Percentiles rank a stretch among this genome's conserved stretches.
Conservation (phyloP, 2,113 vertebrate genomes). For the Tetraodon nigroviridis region DNA sequence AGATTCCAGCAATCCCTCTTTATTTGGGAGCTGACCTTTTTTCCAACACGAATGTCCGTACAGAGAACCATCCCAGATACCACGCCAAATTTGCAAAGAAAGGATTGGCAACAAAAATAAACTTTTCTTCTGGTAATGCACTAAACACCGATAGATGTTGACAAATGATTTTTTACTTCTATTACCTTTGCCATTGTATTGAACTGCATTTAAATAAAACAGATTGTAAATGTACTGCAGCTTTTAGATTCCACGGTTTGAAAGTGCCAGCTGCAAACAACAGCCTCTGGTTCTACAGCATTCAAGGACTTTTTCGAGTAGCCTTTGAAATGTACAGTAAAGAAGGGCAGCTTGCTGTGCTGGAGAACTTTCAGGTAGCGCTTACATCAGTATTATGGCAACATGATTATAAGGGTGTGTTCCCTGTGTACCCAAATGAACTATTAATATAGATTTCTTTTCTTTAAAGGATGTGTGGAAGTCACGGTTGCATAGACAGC, state of each 20-base stretch:
- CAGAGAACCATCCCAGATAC: conserved; percentile 78
- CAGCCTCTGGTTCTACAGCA: conserved; percentile 80
- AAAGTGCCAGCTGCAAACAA: conserved; percentile 67
- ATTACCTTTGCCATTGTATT: no score
- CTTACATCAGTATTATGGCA: not conserved
- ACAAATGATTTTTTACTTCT: no score
- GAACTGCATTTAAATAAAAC: no score
- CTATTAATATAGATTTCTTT: not conserved
- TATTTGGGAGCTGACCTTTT: conserved; percentile 80
- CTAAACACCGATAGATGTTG: not conserved
- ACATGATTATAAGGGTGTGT: not conserved
- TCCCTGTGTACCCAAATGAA: not conserved
- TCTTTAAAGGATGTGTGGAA: conserved; percentile 75
- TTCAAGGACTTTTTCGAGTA: conserved; percentile 79
- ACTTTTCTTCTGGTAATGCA: conserved; percentile 72
- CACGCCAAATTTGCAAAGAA: conserved; percentile 79
- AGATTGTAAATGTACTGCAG: conserved; percentile 40
- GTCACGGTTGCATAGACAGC: conserved; percentile 67
- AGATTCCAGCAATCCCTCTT: conserved; percentile 69
- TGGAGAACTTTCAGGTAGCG: conserved; percentile 77
- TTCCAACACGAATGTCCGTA: conserved; percentile 72
- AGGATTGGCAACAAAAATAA: conserved; percentile 76
- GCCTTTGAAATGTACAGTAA: conserved; percentile 79
- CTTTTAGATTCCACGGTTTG: conserved; percentile 74
- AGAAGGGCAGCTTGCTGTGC: conserved; percentile 73